These are phyloP conservation scores for Zeugodacus cucurbitae DNA, from an alignment of 1,140 invertebrate species.

Conservation along the genomic window DNA sequence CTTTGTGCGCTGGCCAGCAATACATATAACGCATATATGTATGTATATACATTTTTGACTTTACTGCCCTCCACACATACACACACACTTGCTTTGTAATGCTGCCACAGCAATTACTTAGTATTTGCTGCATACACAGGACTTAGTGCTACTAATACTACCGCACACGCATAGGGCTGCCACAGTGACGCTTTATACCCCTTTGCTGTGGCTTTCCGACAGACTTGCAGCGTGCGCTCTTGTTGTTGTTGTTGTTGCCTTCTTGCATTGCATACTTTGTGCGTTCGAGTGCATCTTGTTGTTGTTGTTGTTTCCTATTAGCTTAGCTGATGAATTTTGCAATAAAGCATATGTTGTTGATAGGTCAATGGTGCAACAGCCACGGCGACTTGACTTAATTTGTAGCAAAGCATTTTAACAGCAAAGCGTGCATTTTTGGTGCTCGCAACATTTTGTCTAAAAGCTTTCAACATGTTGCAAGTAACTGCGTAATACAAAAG, in stretches of 20 bases:
- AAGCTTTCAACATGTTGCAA: background rate
- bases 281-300: background rate
- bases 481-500: background rate
- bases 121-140: background rate
- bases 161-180: background rate
- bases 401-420: slow-evolving; percentile 2
- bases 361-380: background rate
- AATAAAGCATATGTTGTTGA: slow-evolving; percentile 35
- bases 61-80: background rate
- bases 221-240: background rate
- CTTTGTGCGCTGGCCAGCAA: background rate
- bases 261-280: background rate
- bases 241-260: background rate
- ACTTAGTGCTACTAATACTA: background rate
- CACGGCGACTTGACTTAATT: background rate
- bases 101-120: background rate
- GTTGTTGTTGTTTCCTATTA: background rate
- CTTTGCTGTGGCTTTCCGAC: slow-evolving; percentile 17
- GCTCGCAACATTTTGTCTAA: background rate
- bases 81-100: background rate
- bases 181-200: background rate
- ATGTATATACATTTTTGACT: background rate
- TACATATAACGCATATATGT: background rate
- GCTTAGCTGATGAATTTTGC: slow-evolving; percentile 17
- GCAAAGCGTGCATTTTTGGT: background rate